These are phyloP conservation scores for Brachylomia viminalis DNA, from an alignment of 2,888 invertebrate species.

Conservation along the genomic window DNA sequence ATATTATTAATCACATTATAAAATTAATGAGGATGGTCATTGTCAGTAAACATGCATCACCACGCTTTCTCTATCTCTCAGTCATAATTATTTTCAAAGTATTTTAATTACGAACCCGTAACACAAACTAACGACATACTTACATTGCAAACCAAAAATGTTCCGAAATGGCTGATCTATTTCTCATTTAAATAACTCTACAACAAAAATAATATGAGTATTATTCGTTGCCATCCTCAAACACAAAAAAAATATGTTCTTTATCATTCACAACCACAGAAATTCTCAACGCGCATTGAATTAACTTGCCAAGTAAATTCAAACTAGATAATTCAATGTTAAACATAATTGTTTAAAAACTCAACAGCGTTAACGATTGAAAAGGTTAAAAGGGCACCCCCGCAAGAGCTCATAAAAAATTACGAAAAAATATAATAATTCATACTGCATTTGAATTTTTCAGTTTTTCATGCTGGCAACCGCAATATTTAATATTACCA, in stretches of 20 bases:
- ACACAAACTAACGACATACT: no score
- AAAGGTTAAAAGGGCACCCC: slow-evolving; percentile 14
- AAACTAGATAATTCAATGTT: slow-evolving; percentile 16
- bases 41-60: not conserved
- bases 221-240: not conserved
- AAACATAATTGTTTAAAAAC: slow-evolving; percentile 11
- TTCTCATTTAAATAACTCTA: not conserved
- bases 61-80: not conserved
- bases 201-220: not conserved
- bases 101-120: not conserved
- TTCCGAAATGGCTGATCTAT: not conserved
- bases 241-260: not conserved
- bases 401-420: slow-evolving; percentile 18
- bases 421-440: slow-evolving; percentile 30
- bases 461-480: slow-evolving; percentile 41
- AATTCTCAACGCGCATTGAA: not conserved
- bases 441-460: slow-evolving; percentile 27
- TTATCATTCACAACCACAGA: not conserved
- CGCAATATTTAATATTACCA: slow-evolving; percentile 7
- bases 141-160: not conserved
- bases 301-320: slow-evolving; percentile 6
- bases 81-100: not conserved
- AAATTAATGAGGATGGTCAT: not conserved
- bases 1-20: not conserved
- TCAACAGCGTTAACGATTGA: slow-evolving; percentile 14